Evolutionary conservation across 2,888 invertebrate genomes (phyloP).

Genomic region (Cetonia aurata): DNA sequence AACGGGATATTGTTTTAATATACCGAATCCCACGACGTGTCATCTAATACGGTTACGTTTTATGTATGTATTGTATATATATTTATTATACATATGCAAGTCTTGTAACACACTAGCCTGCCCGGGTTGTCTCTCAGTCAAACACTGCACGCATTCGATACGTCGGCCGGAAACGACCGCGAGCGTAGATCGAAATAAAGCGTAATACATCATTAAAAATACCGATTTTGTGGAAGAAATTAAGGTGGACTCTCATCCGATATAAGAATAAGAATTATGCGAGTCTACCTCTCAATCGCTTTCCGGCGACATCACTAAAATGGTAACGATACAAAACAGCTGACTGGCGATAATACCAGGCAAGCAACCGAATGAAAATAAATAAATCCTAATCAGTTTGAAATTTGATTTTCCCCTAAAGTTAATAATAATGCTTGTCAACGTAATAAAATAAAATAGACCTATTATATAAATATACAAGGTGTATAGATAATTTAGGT

Average conservation of each 20-base stretch:
- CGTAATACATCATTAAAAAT: conserved; percentile 16
- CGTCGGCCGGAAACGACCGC: conserved; percentile 48
- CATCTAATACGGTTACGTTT: background rate
- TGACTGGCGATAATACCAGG: conserved; percentile 63
- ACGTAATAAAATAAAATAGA: too few relatives aligned
- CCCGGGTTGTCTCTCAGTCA: conserved; percentile 68
- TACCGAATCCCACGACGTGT: background rate
- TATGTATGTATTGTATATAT: conserved; percentile 5
- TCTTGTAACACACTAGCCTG: conserved; percentile 64
- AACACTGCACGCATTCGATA: conserved; percentile 62
- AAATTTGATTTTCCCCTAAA: conserved; percentile 49
- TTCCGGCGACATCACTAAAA: conserved; percentile 50
- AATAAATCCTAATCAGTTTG: conserved; percentile 60
- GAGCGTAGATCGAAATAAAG: conserved; percentile 24
- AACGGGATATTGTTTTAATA: background rate
- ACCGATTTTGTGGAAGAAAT: conserved; percentile 1
- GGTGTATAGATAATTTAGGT: too few relatives aligned
- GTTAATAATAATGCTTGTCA: too few relatives aligned
- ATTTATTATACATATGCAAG: conserved; percentile 36
- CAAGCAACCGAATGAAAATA: conserved; percentile 59
- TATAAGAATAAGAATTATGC: conserved; percentile 3
- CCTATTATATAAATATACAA: too few relatives aligned
- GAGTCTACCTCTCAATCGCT: conserved; percentile 26
- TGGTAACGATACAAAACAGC: conserved; percentile 64
- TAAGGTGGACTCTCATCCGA: background rate